These are phyloP conservation scores for Brachyptera putata DNA, from an alignment of 2,888 invertebrate species.

Conservation along the genomic window DNA sequence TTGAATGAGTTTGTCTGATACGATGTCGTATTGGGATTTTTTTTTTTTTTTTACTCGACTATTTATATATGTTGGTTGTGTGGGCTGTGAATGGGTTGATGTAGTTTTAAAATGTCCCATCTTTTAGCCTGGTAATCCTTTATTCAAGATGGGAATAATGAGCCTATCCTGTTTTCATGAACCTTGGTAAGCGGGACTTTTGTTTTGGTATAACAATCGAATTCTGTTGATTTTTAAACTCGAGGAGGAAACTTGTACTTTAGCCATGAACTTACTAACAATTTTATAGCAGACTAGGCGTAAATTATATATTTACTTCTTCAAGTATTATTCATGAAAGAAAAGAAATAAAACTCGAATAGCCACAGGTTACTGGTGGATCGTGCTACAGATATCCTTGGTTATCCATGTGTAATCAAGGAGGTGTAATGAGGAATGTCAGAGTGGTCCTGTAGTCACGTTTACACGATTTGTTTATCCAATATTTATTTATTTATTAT, in stretches of 20 bases:
- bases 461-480: background rate
- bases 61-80: background rate
- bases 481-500: no score
- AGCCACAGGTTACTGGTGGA: conserved; percentile 4
- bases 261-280: conserved; percentile 17
- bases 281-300: conserved; percentile 15
- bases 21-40: background rate
- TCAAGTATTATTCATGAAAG: background rate
- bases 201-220: background rate
- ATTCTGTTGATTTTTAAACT: background rate
- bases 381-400: conserved; percentile 10
- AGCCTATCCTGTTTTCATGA: no score
- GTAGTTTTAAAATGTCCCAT: background rate
- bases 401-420: conserved; percentile 5
- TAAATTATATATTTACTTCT: conserved; percentile 10
- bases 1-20: conserved; percentile 15
- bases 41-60: background rate
- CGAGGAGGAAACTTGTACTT: background rate
- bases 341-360: background rate
- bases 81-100: conserved; percentile 3
- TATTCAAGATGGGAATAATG: conserved; percentile 10
- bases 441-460: background rate
- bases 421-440: conserved; percentile 2
- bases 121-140: background rate
- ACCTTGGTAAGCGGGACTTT: conserved; percentile 14